phyloP scores from a whole-genome alignment of 2,113 vertebrate genomes.

The Prunella himalayana region DNA sequence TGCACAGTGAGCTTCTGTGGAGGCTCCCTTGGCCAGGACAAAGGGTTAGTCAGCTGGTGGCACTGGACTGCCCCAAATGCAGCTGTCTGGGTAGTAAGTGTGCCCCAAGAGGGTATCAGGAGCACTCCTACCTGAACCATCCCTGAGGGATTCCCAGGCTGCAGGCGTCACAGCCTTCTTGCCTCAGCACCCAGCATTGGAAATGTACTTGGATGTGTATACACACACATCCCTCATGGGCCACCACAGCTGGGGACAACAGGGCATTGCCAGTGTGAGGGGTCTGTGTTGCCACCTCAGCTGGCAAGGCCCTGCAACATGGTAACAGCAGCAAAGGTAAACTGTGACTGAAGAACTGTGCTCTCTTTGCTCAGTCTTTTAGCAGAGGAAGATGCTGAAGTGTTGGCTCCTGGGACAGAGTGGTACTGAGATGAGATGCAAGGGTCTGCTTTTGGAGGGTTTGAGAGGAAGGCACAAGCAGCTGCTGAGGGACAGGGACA shows the following conservation, averaged over 20 bases:
- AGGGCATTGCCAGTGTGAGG: fast-evolving
- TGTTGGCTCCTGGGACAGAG: neutral
- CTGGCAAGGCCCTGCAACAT: fast-evolving
- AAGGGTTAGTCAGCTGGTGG: neutral
- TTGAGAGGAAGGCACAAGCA: neutral
- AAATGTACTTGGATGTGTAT: no score
- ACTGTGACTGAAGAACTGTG: fast-evolving
- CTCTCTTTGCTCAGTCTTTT: neutral
- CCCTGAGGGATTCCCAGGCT: neutral
- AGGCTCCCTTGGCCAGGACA: neutral
- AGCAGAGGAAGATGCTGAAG: neutral
- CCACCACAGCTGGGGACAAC: neutral
- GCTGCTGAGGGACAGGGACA: neutral
- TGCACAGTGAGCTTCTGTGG: neutral
- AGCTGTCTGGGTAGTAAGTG: neutral
- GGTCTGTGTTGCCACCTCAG: neutral
- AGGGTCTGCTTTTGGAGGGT: neutral
- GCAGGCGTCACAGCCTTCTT: neutral
- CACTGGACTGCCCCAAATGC: neutral
- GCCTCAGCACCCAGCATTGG: neutral
- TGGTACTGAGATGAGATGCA: neutral
- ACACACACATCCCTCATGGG: fast-evolving
- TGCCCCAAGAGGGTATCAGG: neutral
- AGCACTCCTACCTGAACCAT: neutral
- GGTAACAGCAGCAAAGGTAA: fast-evolving